These are phyloP conservation scores for Leptopilina clavipes DNA, from an alignment of 1,140 invertebrate species.

Conservation along the genomic window DNA sequence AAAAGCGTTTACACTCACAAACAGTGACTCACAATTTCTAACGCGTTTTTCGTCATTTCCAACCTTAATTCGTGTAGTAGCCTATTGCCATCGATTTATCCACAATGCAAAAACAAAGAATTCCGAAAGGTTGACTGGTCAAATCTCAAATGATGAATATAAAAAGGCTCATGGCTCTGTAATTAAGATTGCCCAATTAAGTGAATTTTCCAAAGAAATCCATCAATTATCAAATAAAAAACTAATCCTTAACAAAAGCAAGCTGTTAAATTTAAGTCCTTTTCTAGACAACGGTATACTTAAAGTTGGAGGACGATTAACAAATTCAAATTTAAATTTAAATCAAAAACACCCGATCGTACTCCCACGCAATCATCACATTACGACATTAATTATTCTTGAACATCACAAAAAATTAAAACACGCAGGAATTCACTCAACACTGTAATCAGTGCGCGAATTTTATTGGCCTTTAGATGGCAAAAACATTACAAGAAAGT, in stretches of 20 bases:
- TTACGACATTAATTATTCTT: too few species aligned
- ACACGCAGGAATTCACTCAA: too few species aligned
- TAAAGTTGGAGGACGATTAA: constrained; percentile 56
- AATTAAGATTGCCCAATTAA: background rate
- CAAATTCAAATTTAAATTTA: constrained; percentile 41
- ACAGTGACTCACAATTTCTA: too few species aligned
- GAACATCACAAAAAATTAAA: too few species aligned
- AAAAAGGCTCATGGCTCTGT: background rate
- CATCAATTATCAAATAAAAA: background rate
- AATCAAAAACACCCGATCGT: too few species aligned
- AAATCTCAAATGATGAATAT: background rate
- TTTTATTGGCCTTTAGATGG: too few species aligned
- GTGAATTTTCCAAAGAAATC: background rate
- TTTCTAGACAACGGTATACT: constrained; percentile 54
- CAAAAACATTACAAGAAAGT: too few species aligned
- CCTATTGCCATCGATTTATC: background rate
- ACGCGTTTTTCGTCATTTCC: background rate
- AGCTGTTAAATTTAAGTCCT: constrained; percentile 42
- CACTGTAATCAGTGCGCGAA: too few species aligned
- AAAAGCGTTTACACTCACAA: too few species aligned
- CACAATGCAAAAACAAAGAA: background rate
- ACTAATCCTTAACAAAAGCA: background rate
- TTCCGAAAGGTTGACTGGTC: background rate
- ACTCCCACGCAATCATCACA: too few species aligned
- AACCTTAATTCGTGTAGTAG: background rate